Percentiles rank a stretch among this genome's conserved stretches.
Evolutionary conservation across 2,888 invertebrate genomes (phyloP).

Genomic region (Lithophane leautieri): DNA sequence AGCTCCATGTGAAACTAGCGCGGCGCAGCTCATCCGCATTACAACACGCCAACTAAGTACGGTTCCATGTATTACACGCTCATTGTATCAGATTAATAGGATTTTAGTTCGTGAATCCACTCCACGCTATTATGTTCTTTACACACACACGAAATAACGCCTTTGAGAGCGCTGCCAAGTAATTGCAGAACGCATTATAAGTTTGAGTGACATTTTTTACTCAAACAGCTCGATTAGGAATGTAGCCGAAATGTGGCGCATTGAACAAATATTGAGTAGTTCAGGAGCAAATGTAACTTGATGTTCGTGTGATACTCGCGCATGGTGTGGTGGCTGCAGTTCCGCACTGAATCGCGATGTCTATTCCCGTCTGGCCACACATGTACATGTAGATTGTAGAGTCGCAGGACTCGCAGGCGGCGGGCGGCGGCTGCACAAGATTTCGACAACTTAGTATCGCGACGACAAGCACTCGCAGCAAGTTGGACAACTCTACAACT

Average conservation of each 20-base stretch:
- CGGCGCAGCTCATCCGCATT: conserved; percentile 48
- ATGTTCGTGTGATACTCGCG: background rate
- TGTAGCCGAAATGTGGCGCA: conserved; percentile 11
- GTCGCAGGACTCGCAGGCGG: background rate
- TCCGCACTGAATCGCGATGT: background rate
- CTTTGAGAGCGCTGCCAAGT: conserved; percentile 14
- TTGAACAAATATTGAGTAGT: background rate
- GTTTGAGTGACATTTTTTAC: conserved; percentile 25
- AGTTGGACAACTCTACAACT: conserved; percentile 57
- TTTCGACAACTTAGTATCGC: conserved; percentile 49
- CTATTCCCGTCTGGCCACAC: conserved; percentile 7
- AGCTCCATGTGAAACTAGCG: conserved; percentile 41
- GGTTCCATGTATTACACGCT: conserved; percentile 64
- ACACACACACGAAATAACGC: conserved; percentile 27
- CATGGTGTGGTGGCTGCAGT: background rate
- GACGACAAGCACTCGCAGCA: conserved; percentile 43
- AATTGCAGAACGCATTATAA: conserved; percentile 43
- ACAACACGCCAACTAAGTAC: conserved; percentile 61
- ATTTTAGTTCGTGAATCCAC: conserved; percentile 29
- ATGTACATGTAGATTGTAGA: background rate
- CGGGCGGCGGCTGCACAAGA: conserved; percentile 28
- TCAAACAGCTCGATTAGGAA: conserved; percentile 22
- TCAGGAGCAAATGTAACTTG: background rate
- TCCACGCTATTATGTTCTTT: conserved; percentile 45
- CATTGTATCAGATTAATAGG: conserved; percentile 61